A percentile compares a stretch with the other conserved stretches of the same genome.
phyloP scores from a whole-genome alignment of 1,140 invertebrate genomes.

The Tenebrio molitor region DNA sequence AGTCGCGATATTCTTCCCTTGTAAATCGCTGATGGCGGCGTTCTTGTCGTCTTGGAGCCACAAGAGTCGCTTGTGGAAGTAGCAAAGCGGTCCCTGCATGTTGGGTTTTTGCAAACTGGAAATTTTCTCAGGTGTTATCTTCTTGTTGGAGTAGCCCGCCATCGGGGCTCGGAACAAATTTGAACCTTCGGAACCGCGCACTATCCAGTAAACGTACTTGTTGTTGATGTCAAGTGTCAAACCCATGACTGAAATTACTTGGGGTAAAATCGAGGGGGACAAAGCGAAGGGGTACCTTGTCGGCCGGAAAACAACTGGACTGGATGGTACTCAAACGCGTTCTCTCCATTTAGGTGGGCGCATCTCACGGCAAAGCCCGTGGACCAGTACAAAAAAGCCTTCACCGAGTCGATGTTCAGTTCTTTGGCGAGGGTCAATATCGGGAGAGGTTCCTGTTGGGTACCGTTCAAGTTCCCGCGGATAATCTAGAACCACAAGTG shows the following conservation, averaged over 20 bases:
- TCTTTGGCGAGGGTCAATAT: conserved; percentile 84
- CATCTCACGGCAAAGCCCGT: conserved; percentile 86
- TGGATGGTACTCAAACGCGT: conserved; percentile 78
- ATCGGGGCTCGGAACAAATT: conserved; percentile 78
- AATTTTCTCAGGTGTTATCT: conserved; percentile 60
- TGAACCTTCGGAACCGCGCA: conserved; percentile 81
- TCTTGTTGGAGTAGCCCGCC: conserved; percentile 67
- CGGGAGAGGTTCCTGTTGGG: conserved; percentile 81
- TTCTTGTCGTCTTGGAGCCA: conserved; percentile 85
- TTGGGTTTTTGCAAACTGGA: conserved; percentile 69
- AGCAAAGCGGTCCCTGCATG: conserved; percentile 77
- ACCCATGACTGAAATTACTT: conserved; percentile 77
- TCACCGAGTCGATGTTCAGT: conserved; percentile 83
- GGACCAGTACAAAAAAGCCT: conserved; percentile 90
- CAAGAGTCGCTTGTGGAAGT: conserved; percentile 83
- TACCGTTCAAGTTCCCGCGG: conserved; percentile 76
- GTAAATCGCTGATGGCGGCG: conserved; percentile 83
- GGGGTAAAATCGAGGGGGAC: neutral
- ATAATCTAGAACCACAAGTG: conserved; percentile 71
- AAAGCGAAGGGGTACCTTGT: conserved; percentile 71
- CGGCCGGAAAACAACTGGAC: conserved; percentile 83
- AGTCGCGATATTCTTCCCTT: conserved; percentile 81
- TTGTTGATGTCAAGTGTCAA: conserved; percentile 83
- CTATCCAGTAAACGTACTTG: conserved; percentile 84
- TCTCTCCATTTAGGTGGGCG: conserved; percentile 82